Evolutionary conservation across 2,888 invertebrate genomes (phyloP).

Genomic region (Acleris emargana): DNA sequence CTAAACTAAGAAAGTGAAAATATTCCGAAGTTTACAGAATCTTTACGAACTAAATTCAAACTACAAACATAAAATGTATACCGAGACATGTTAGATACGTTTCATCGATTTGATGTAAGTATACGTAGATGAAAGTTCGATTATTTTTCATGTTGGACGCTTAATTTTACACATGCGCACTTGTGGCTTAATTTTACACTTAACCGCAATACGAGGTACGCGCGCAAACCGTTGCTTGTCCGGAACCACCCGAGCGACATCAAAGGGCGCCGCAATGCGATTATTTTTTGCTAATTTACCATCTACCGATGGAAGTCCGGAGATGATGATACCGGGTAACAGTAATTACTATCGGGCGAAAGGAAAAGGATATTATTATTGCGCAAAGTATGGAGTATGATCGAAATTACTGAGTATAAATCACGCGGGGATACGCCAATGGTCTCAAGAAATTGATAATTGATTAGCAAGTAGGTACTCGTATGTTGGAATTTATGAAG

Average conservation of each 20-base stretch:
- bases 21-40: too few species aligned
- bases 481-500: not conserved
- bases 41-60: too few species aligned
- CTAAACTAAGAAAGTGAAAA: too few species aligned
- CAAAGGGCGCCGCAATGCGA: conserved; percentile 47
- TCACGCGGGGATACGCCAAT: conserved; percentile 7
- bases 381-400: conserved; percentile 32
- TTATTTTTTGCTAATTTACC: conserved; percentile 78
- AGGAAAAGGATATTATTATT: conserved; percentile 39
- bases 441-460: not conserved
- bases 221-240: not conserved
- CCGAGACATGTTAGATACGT: too few species aligned
- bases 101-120: too few species aligned
- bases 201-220: not conserved
- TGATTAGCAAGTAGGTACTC: not conserved
- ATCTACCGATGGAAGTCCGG: conserved; percentile 55
- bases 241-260: conserved; percentile 11
- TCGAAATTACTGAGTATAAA: conserved; percentile 29
- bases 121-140: too few species aligned
- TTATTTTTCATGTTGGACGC: not conserved
- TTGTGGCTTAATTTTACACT: conserved; percentile 5
- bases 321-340: conserved; percentile 43
- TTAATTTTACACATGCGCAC: not conserved
- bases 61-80: too few species aligned
- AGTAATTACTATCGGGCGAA: conserved; percentile 45